Evolutionary conservation across 2,888 invertebrate species (phyloP).

Genomic region (Silvanus unidentatus): DNA sequence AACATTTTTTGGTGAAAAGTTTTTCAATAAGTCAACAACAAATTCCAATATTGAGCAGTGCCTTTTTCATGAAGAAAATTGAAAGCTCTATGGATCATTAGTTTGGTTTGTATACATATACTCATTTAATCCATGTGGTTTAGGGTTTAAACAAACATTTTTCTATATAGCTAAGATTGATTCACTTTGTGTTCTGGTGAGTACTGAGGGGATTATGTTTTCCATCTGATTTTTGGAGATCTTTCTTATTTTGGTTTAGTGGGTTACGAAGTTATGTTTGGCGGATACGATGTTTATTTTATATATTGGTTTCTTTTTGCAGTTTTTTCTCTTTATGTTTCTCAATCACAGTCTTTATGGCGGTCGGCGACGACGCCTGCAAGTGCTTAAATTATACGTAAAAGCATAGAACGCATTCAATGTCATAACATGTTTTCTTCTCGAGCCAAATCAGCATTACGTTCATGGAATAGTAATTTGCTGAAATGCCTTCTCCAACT

Average conservation of each 20-base stretch:
- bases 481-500: too few species aligned
- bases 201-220: too few species aligned
- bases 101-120: neutral
- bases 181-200: too few species aligned
- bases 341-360: conserved; percentile 19
- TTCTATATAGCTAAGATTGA: neutral
- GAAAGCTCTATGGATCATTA: conserved; percentile 3
- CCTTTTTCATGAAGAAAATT: neutral
- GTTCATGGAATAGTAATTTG: neutral
- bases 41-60: neutral
- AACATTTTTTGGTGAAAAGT: conserved; percentile 1
- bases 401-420: conserved; percentile 14
- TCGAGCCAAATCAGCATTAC: conserved; percentile 15
- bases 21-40: conserved; percentile 3
- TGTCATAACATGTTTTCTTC: conserved; percentile 13
- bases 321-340: conserved; percentile 12
- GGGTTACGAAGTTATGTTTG: neutral
- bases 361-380: conserved; percentile 8
- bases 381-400: conserved; percentile 19
- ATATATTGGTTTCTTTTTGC: conserved; percentile 6
- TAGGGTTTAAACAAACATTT: neutral
- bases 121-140: neutral
- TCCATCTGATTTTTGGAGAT: too few species aligned
- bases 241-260: neutral
- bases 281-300: conserved; percentile 18